These are phyloP conservation scores for Callocephalon fimbriatum DNA, from an alignment of 2,113 vertebrate genomes.

Conservation along the genomic window DNA sequence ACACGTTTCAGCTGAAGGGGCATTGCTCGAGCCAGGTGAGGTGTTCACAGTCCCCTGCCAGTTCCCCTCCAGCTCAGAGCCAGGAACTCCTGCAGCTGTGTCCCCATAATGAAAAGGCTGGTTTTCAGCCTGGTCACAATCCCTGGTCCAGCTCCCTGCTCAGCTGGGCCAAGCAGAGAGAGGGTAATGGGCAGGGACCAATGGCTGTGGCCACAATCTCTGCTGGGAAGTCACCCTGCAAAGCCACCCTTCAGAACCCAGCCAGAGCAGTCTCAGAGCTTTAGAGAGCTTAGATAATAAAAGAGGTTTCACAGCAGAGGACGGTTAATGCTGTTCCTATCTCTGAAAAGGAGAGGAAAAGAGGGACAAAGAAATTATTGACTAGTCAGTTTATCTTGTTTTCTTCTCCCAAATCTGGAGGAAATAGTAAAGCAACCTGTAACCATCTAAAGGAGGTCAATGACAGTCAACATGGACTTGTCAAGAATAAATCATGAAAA, in stretches of 20 bases:
- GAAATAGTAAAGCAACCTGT: background rate
- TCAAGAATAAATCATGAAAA: background rate
- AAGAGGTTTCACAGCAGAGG: background rate
- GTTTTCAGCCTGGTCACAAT: fast-evolving
- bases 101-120: background rate
- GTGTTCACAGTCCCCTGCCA: background rate
- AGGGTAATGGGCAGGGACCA: fast-evolving
- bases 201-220: fast-evolving
- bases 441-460: background rate
- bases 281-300: background rate
- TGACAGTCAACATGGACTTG: background rate
- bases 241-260: background rate
- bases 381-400: background rate
- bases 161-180: fast-evolving
- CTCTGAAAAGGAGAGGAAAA: background rate
- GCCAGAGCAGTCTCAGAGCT: background rate
- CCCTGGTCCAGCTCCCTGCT: background rate
- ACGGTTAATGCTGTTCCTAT: background rate
- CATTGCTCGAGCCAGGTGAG: fast-evolving
- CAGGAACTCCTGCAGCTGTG: background rate
- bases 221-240: background rate
- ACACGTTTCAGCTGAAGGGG: fast-evolving
- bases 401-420: background rate
- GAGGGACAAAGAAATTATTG: background rate
- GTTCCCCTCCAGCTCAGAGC: background rate